Percentiles rank a stretch among this genome's conserved stretches.
Evolutionary conservation across 2,797 vertebrate species (phyloP).

Genomic region (Thunnus albacares): DNA sequence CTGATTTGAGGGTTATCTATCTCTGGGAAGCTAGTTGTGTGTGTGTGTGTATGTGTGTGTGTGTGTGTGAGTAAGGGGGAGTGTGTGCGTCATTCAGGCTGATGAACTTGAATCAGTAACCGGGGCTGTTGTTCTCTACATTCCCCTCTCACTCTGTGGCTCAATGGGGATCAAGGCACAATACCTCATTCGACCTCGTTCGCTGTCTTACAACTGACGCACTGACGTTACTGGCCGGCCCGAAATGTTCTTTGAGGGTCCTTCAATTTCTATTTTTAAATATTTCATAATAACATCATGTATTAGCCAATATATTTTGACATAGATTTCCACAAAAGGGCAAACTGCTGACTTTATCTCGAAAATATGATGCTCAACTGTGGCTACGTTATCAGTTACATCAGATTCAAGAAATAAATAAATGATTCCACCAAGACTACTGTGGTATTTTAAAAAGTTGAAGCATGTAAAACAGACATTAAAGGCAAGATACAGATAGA

Average conservation of each 20-base stretch:
- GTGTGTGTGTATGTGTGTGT: not conserved
- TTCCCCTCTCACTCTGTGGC: constrained; percentile 57
- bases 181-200: constrained; percentile 34
- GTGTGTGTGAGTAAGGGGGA: not conserved
- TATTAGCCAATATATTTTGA: not conserved
- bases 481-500: not conserved
- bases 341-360: not conserved
- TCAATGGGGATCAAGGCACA: constrained; percentile 62
- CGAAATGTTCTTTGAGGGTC: constrained; percentile 14
- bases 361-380: not conserved
- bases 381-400: not conserved
- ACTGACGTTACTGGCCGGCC: constrained; percentile 24
- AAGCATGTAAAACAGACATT: too few relatives aligned
- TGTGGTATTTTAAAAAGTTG: not conserved
- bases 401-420: not conserved
- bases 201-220: constrained; percentile 36
- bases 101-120: constrained; percentile 74
- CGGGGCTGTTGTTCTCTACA: constrained; percentile 65
- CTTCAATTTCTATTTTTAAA: constrained; percentile 28
- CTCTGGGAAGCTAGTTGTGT: constrained; percentile 44
- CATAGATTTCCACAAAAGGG: not conserved
- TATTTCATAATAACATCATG: constrained; percentile 9
- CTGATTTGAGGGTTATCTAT: constrained; percentile 36
- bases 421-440: not conserved
- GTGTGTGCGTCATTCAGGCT: constrained; percentile 71